Evolutionary conservation across 2,888 invertebrate species (phyloP), one percentile per base, ranked within the genome.

Genomic region (Aromia moschata): DNA sequence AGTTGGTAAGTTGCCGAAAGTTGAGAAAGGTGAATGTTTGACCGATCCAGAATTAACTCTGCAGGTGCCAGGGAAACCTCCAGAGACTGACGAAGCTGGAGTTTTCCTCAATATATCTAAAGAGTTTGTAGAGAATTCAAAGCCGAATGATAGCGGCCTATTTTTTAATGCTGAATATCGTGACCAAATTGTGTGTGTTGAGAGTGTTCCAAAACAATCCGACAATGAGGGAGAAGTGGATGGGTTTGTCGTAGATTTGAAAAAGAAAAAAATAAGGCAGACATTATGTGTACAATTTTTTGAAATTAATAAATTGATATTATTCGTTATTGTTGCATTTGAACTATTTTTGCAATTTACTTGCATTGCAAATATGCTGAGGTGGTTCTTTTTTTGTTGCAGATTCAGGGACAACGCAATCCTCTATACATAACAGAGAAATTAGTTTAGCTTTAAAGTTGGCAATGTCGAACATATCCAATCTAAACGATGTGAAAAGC

Each of bases 401-500:
- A 69, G 67, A 64, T 38, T 55, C 58, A 49, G 53, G 49, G 30
- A 46, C 58, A 25, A 46, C 38, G 56, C 46, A 56, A 40, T 38
- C 54, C 33, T 56, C 62, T 33, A 15, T 44, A 30, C 58, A 53
- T 5, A 31, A 54, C 33, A 60, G 47, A 55, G 58, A 60, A 9
- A 64, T 68, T 51, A 65, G 60, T 52, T 53, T 70, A 56, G 69
- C 69, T 37, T 55, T 70, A 47, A 67, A 69, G 52, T 60, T 68
- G 54, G 62, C 68, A n/a, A 66, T 69, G 64, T 62, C 65, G 2
- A 62, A 57, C 61, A 61, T 69, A 61, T 65, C 70, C 33, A 64
- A 59, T 44, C 46, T 66, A 30, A 59, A 51, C 18, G 61, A 64
- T 45, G 51, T 57, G 20, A 64, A 61, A 49, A 37, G 17, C 16